These are phyloP conservation scores for Teleogryllus occipitalis DNA, from an alignment of 1,140 invertebrate genomes.

Conservation along the genomic window DNA sequence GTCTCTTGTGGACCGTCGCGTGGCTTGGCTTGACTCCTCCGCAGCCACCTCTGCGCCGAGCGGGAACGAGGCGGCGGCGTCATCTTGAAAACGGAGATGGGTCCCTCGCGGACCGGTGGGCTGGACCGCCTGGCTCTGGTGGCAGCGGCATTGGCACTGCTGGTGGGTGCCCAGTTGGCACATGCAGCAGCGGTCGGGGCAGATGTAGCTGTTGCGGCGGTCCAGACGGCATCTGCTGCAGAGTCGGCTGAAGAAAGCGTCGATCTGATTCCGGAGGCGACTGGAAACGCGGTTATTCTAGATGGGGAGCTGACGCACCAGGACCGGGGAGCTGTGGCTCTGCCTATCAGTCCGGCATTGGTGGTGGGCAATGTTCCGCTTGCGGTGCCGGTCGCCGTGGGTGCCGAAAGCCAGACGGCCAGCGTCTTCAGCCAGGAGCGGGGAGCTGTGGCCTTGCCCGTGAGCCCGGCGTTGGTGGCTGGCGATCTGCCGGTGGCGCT, in stretches of 20 bases:
- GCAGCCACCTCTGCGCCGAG: no score
- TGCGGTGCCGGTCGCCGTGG: no score
- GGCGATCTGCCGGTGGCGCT: neutral
- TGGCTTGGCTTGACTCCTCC: neutral
- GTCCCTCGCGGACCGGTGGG: no score
- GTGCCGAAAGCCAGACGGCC: no score
- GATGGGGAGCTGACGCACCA: neutral
- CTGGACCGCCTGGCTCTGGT: neutral
- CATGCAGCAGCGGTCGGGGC: neutral
- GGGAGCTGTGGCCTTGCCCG: neutral
- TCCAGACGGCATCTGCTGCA: neutral
- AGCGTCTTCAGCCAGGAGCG: neutral
- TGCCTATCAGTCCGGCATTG: neutral
- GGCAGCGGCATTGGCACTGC: neutral
- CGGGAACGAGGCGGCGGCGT: no score
- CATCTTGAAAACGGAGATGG: no score
- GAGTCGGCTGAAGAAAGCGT: neutral
- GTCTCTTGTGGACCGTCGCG: neutral
- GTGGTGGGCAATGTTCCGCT: neutral
- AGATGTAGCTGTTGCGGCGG: neutral
- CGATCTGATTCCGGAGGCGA: neutral
- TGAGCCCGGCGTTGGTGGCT: neutral
- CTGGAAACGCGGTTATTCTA: neutral
- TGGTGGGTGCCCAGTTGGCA: neutral
- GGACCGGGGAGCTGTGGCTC: neutral